phyloP scores from a whole-genome alignment of 1,140 invertebrate species.

The Anagrus nilaparvatae region DNA sequence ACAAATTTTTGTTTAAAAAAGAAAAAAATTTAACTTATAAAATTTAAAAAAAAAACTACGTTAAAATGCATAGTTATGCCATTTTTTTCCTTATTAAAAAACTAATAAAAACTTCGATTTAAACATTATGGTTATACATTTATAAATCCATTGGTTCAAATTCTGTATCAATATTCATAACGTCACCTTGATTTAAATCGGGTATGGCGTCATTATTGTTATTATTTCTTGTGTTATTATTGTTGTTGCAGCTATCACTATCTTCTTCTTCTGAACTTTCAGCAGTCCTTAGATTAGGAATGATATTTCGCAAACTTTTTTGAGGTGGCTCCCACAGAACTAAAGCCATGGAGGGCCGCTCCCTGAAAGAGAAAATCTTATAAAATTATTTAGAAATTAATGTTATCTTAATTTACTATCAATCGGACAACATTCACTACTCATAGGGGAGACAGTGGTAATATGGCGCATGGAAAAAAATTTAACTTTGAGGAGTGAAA shows the following conservation, averaged over 20 bases:
- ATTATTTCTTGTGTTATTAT: conserved; percentile 16
- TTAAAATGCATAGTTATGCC: no score
- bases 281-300: conserved; percentile 18
- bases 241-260: conserved; percentile 19
- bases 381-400: no score
- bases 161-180: conserved; percentile 10
- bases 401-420: no score
- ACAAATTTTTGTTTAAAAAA: no score
- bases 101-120: no score
- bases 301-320: conserved; percentile 40
- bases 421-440: no score
- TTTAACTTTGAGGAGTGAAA: no score
- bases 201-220: conserved; percentile 29
- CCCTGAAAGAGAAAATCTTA: conserved; percentile 35
- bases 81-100: no score
- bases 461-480: no score
- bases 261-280: conserved; percentile 15
- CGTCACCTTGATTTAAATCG: conserved; percentile 29
- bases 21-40: no score
- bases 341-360: conserved; percentile 63
- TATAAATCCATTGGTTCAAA: conserved; percentile 36
- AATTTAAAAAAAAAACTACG: no score
- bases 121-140: background rate
- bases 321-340: conserved; percentile 65
- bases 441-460: no score